Conservation (phyloP, 2,888 invertebrate species). For the Reticulitermes lucifugus region DNA sequence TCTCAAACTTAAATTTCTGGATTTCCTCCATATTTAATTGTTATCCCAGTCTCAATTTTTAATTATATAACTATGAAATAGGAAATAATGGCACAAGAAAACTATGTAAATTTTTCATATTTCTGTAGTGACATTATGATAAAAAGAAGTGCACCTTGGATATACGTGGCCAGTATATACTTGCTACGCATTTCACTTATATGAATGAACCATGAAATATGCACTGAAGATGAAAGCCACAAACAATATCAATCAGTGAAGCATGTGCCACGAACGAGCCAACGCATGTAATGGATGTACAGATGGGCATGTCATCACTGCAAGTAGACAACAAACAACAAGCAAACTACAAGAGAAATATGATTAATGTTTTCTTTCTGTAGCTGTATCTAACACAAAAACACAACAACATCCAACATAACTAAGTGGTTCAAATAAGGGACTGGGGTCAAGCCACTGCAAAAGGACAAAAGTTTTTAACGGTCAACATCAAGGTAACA, state of each 20-base stretch:
- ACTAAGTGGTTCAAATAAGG: conserved; percentile 11
- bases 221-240: conserved; percentile 38
- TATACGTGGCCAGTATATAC: conserved; percentile 11
- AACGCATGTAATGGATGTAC: conserved; percentile 30
- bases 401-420: conserved; percentile 35
- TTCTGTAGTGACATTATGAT: background rate
- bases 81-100: too few relatives aligned
- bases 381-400: conserved; percentile 28
- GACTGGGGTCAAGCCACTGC: conserved; percentile 11
- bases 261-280: conserved; percentile 42
- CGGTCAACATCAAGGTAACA: conserved; percentile 12
- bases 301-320: conserved; percentile 41
- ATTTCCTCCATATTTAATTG: too few relatives aligned
- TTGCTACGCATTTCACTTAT: conserved; percentile 12
- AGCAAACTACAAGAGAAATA: conserved; percentile 38
- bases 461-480: conserved; percentile 14
- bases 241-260: conserved; percentile 45
- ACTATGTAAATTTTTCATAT: too few relatives aligned
- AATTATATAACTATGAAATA: too few relatives aligned
- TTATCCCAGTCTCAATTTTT: too few relatives aligned
- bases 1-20: too few relatives aligned
- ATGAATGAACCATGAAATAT: conserved; percentile 3
- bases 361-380: conserved; percentile 26
- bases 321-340: conserved; percentile 44
- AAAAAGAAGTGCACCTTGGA: background rate